phyloP scores from a whole-genome alignment of 2,113 vertebrate genomes.

The Ciconia maguari region DNA sequence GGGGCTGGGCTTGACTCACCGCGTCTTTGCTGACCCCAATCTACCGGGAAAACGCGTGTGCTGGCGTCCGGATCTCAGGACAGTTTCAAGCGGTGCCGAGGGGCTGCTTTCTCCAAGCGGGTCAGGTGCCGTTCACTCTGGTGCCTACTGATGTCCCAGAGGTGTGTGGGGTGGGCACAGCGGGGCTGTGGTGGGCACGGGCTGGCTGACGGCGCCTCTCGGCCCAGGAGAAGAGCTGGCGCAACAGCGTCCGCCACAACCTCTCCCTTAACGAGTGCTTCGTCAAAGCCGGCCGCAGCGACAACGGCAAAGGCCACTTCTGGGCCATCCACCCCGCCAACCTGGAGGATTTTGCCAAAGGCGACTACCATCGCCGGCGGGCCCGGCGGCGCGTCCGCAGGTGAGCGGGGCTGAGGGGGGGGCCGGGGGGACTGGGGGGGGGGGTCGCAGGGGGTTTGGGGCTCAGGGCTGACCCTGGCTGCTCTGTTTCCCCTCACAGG shows the following conservation, averaged over 20 bases:
- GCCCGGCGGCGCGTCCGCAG: slow-evolving; percentile 76
- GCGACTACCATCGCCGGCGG: slow-evolving; percentile 81
- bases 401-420: not conserved
- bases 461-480: not conserved
- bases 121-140: not conserved
- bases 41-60: fast-evolving
- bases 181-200: fast-evolving
- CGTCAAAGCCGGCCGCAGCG: slow-evolving; percentile 82
- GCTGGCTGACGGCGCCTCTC: not conserved
- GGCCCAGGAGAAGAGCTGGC: slow-evolving; percentile 84
- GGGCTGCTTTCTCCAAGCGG: fast-evolving
- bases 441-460: not conserved
- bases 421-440: not conserved
- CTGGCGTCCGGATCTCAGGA: fast-evolving
- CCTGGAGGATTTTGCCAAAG: slow-evolving; percentile 80
- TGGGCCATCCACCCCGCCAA: slow-evolving; percentile 84
- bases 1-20: not conserved
- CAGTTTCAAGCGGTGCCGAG: fast-evolving
- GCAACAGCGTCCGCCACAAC: slow-evolving; percentile 84
- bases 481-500: not conserved
- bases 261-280: slow-evolving; percentile 84
- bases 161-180: fast-evolving
- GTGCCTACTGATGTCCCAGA: not conserved
- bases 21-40: fast-evolving
- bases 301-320: slow-evolving; percentile 85